A percentile compares a stretch with the other conserved stretches of the same genome.
These are phyloP conservation scores for Echiichthys vipera DNA, from an alignment of 2,797 vertebrate genomes.

Conservation along the genomic window DNA sequence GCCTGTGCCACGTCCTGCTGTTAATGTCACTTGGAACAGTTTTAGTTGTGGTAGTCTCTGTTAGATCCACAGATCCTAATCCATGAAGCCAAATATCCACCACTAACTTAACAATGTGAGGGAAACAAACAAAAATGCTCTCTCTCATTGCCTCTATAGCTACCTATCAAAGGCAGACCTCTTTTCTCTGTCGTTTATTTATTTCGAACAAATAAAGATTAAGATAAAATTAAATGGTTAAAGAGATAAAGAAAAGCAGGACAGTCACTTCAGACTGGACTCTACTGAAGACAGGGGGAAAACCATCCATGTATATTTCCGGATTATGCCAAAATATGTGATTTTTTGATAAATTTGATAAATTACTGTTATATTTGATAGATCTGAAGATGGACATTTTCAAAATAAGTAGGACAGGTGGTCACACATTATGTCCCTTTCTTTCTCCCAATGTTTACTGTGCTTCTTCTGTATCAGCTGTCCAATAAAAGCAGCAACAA, in stretches of 20 bases:
- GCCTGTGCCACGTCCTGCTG: not conserved
- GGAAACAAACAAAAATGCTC: not conserved
- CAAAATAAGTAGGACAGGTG: no score
- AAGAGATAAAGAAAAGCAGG: not conserved
- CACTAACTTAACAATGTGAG: not conserved
- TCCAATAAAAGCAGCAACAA: not conserved
- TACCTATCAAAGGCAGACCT: not conserved
- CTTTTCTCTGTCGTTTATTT: not conserved
- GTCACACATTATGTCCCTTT: no score
- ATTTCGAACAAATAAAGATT: not conserved
- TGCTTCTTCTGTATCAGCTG: not conserved
- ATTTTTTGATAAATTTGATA: no score
- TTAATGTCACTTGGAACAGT: constrained; percentile 1
- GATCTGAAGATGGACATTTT: no score
- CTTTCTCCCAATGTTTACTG: not conserved
- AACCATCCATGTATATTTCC: not conserved
- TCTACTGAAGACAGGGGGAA: no score
- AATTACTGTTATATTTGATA: not conserved
- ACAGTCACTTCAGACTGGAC: not conserved
- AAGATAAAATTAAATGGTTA: not conserved
- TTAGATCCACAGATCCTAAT: constrained; percentile 7
- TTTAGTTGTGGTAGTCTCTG: not conserved
- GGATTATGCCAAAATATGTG: not conserved
- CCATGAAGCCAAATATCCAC: constrained; percentile 1
- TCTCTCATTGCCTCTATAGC: not conserved